These are phyloP conservation scores for Laupala kohalensis DNA, from an alignment of 1,140 invertebrate genomes.

Conservation along the genomic window DNA sequence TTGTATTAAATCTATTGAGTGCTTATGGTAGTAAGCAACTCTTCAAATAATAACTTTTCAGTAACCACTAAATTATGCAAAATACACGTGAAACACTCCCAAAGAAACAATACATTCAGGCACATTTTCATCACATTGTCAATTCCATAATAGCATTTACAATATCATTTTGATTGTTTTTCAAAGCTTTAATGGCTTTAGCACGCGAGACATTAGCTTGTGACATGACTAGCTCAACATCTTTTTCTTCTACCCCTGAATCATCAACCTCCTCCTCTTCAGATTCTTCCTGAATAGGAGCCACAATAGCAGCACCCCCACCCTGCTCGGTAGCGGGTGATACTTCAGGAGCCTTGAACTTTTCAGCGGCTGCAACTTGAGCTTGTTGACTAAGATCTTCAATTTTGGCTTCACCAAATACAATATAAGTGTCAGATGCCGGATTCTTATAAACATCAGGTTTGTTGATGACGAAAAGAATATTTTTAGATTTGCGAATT, in stretches of 20 bases:
- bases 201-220: slow-evolving; percentile 92
- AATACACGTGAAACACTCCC: too few species aligned
- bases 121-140: neutral
- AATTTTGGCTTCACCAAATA: slow-evolving; percentile 99
- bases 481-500: slow-evolving; percentile 98
- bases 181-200: slow-evolving; percentile 87
- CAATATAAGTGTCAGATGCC: slow-evolving; percentile 98
- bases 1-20: too few species aligned
- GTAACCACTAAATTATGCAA: too few species aligned
- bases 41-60: too few species aligned
- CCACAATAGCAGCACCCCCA: slow-evolving; percentile 55
- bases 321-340: slow-evolving; percentile 53
- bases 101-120: too few species aligned
- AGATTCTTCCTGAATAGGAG: slow-evolving; percentile 77
- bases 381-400: slow-evolving; percentile 99
- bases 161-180: slow-evolving; percentile 95
- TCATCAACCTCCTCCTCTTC: slow-evolving; percentile 86
- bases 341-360: slow-evolving; percentile 83
- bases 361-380: slow-evolving; percentile 95
- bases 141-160: slow-evolving; percentile 76
- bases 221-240: slow-evolving; percentile 95
- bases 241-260: slow-evolving; percentile 91
- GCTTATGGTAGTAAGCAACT: too few species aligned
- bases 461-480: slow-evolving; percentile 97
- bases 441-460: slow-evolving; percentile 99